Conservation (phyloP, 2,113 vertebrate genomes). For the Thunnus maccoyii region DNA sequence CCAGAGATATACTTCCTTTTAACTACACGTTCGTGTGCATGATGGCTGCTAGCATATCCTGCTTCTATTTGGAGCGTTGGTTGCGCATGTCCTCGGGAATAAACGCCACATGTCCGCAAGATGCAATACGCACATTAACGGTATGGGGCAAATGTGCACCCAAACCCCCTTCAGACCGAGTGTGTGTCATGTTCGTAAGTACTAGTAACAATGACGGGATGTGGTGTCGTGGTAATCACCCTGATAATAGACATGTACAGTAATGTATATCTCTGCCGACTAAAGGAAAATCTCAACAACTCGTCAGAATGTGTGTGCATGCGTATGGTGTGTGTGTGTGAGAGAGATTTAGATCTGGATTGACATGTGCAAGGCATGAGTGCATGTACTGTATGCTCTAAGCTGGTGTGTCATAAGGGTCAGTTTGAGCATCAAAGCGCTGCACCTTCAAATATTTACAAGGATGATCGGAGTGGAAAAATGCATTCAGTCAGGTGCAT, state of each 20-base stretch:
- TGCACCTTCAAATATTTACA: conserved; percentile 51
- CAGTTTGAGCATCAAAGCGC: conserved; percentile 56
- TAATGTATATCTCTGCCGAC: not conserved
- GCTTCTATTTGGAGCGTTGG: no score
- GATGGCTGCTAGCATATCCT: no score
- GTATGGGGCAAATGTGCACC: not conserved
- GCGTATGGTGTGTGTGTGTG: not conserved
- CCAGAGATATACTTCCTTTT: no score
- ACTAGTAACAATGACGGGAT: not conserved
- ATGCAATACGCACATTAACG: no score
- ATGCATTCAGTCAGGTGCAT: conserved; percentile 55
- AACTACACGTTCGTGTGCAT: no score
- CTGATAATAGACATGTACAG: not conserved
- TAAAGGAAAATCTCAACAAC: not conserved
- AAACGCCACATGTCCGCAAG: no score
- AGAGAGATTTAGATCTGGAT: not conserved
- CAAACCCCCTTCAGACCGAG: not conserved
- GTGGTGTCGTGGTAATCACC: not conserved
- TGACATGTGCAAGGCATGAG: conserved; percentile 22
- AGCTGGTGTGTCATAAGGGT: conserved; percentile 44
- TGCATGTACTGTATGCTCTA: not conserved
- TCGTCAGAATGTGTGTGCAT: not conserved
- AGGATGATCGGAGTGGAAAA: conserved; percentile 59
- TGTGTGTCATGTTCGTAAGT: conserved; percentile 14
- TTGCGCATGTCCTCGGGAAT: no score